These are phyloP conservation scores for Chaenogobius annularis DNA, from an alignment of 2,113 vertebrate species.

Conservation along the genomic window DNA sequence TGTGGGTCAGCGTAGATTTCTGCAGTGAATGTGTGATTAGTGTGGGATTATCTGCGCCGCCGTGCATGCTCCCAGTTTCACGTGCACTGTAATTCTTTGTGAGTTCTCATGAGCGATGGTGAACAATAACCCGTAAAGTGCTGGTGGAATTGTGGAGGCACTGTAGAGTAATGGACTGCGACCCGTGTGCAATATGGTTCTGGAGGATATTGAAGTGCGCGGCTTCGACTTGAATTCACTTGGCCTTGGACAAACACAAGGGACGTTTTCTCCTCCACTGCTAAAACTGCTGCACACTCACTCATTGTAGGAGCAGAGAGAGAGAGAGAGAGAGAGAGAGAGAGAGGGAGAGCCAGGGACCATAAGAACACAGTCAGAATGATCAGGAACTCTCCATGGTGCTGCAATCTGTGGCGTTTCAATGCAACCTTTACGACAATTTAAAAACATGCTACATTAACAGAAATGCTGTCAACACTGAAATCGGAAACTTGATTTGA, in stretches of 20 bases:
- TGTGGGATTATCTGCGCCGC: conserved; percentile 45
- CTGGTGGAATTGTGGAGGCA: conserved; percentile 7
- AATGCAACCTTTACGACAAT: conserved; percentile 1
- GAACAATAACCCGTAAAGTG: conserved; percentile 10
- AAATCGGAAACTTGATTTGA: not conserved
- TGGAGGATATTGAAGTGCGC: conserved; percentile 33
- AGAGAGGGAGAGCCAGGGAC: not conserved
- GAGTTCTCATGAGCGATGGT: conserved; percentile 4
- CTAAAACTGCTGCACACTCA: conserved; percentile 11
- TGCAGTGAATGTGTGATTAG: conserved; percentile 34
- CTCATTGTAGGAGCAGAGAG: conserved; percentile 16
- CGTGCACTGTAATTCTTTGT: conserved; percentile 2
- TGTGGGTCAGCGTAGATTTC: conserved; percentile 55
- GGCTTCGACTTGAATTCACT: conserved; percentile 39
- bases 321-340: not conserved
- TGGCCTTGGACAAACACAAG: conserved; percentile 44
- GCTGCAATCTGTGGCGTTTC: conserved; percentile 30
- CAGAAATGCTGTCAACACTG: not conserved
- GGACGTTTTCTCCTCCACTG: conserved; percentile 23
- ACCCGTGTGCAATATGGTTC: conserved; percentile 24
- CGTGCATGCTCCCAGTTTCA: not conserved
- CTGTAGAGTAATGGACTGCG: conserved; percentile 28
- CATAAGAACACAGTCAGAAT: conserved; percentile 19
- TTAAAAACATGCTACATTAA: not conserved
- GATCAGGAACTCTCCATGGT: conserved; percentile 69